Base-by-base conservation (phyloP, 1,140 invertebrate species). In the Conus betulinus region DNA sequence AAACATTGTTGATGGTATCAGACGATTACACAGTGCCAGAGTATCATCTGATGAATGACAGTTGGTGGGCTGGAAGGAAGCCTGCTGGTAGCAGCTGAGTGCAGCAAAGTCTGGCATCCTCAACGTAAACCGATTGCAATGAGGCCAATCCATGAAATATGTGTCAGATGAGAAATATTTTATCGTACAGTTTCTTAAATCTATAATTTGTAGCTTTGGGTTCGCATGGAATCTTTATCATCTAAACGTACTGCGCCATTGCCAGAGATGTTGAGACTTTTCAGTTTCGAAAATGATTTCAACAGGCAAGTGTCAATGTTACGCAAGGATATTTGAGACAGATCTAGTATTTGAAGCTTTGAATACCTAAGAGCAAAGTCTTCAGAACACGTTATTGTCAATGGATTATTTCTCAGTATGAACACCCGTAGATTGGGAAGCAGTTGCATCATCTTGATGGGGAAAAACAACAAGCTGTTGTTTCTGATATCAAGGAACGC, bases 391-490 rank as follows among this genome's bases (percentile, higher is more conserved):
- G 76, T 78, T 78, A 78, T 39, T 10, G 76, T 57, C 17, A 92
- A 85, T 20, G 81, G n/a, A 74, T 91, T 90, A 8, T 79, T 63
- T n/a, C 86, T 71, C 3, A 89, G 17, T 74, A 89, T 81, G 5
- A 91, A 63, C 71, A 74, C 57, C 52, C 51, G n/a, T 5, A 90
- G 55, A 60, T 63, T 67, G 13, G 60, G 52, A 0, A 90, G 39
- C 10, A 15, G 11, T 20, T 6, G 17, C 71, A 90, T 83, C 25
- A 39, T 10, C 7, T 39, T 39, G 5, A 7, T 17, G 6, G 27
- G 8, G 25, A 78, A 23, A 39, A 51, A 11, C 27, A 23, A 15
- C 25, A 78, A 11, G 20, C 53, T 23, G 39, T 84, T 84, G 53
- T n/a, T 57, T 27, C 17, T 20, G 3, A 84, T 8, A 55, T 84